Evolutionary conservation across 2,113 vertebrate species (phyloP), one percentile per base, ranked within the genome.

Genomic region (Eptatretus burgeri): DNA sequence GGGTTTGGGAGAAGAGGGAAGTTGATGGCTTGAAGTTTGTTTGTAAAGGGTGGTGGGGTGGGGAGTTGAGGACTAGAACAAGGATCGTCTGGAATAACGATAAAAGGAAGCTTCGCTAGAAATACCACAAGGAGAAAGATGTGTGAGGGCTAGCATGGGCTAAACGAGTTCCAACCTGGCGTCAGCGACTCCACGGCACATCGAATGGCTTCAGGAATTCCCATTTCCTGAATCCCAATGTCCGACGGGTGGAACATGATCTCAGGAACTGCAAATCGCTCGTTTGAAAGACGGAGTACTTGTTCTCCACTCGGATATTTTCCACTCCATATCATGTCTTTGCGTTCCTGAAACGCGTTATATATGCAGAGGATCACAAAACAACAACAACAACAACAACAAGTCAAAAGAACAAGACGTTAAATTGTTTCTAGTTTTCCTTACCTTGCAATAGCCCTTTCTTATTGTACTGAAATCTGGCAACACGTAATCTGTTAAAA

Each of bases 391-490:
- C 41, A 56, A 60, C 53, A 16, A 11, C 13, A 11, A 53, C 52
- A 53, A 53, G 18, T 18, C 14, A 60, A 16, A 2, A 5, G 18
- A 18, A 60, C 14, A 60, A 60, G 14, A 16, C 7, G 18, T 18
- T 60, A 60, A 18, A 60, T 16, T 60, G 13, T 60, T 60, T 19
- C n/a, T 60, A 14, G 12, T 14, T 16, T 51, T 51, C 52, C 66
- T 72, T 77, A 94, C 87, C 85, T 98, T 98, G 73, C 88, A 93
- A 77, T 88, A 94, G 14, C 91, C 91, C 68, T 98, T 94, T 73
- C 93, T 98, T 68, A 98, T 98, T 70, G 82, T 76, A 74, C 89
- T 95, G 74, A 93, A 98, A 71, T 98, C 91, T 69, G 91, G 91
- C 66, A 98, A 80, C 67, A 95, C 84, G 64, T 98, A 98, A 72